Evolutionary conservation across 2,797 vertebrate species (phyloP).

Genomic region (Enteromius trimaculatus): DNA sequence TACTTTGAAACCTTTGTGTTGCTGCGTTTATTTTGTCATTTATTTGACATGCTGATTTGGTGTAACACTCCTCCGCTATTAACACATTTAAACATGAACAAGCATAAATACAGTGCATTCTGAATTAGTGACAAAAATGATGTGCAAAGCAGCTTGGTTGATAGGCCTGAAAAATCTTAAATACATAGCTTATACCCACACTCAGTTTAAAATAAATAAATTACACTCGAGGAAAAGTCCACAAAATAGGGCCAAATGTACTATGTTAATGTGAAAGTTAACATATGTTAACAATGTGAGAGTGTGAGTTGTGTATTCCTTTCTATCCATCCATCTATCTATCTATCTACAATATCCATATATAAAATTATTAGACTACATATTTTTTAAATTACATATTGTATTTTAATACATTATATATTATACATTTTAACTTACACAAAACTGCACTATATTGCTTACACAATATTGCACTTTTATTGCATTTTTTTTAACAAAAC

Average conservation of each 20-base stretch:
- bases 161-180: neutral
- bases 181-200: neutral
- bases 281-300: too few species aligned
- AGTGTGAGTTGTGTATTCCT: too few species aligned
- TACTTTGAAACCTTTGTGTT: slow-evolving; percentile 22
- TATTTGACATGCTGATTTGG: slow-evolving; percentile 17
- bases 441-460: neutral
- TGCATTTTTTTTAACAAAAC: neutral
- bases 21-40: slow-evolving; percentile 4
- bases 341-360: neutral
- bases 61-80: neutral
- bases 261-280: neutral
- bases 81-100: slow-evolving; percentile 3
- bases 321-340: neutral
- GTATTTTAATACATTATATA: neutral
- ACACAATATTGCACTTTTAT: neutral
- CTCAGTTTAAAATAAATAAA: neutral
- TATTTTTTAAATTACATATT: neutral
- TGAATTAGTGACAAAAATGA: neutral
- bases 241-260: neutral
- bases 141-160: neutral
- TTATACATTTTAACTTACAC: neutral
- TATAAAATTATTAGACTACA: too few species aligned
- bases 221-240: neutral
- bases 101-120: neutral